Percentiles rank a stretch among this genome's conserved stretches.
Conservation (phyloP, 2,797 vertebrate species). For the Scolopax bukidnonensis region DNA sequence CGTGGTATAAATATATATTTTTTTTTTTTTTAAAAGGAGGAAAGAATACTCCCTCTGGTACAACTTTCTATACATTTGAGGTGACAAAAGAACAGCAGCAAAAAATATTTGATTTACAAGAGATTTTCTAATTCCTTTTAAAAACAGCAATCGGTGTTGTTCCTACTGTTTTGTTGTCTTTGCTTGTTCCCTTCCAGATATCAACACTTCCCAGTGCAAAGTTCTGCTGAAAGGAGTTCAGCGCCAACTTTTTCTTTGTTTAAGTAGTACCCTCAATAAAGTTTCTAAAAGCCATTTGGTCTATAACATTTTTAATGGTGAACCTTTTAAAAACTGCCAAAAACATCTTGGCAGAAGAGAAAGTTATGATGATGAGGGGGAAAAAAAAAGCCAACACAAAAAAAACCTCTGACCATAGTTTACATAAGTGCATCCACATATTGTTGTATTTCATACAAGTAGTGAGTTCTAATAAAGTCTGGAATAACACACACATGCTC, state of each 20-base stretch:
- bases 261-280: conserved; percentile 68
- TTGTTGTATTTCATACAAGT: conserved; percentile 74
- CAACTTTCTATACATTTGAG: conserved; percentile 1
- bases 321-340: conserved; percentile 82
- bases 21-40: background rate
- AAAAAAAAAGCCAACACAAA: background rate
- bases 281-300: conserved; percentile 75
- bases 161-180: conserved; percentile 62
- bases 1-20: background rate
- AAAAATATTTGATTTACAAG: conserved; percentile 20
- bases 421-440: conserved; percentile 80
- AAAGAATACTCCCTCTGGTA: background rate
- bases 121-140: conserved; percentile 56
- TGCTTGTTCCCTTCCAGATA: conserved; percentile 60
- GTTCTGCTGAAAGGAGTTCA: conserved; percentile 56
- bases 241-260: conserved; percentile 54
- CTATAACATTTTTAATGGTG: conserved; percentile 78
- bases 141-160: background rate
- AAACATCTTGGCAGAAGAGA: conserved; percentile 78
- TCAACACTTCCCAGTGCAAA: conserved; percentile 66
- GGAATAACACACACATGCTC: conserved; percentile 74
- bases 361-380: conserved; percentile 65
- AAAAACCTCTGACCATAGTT: conserved; percentile 60
- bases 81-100: background rate
- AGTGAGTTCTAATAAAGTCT: conserved; percentile 73